phyloP scores from a whole-genome alignment of 1,140 invertebrate species.

The Subanguina moxae region DNA sequence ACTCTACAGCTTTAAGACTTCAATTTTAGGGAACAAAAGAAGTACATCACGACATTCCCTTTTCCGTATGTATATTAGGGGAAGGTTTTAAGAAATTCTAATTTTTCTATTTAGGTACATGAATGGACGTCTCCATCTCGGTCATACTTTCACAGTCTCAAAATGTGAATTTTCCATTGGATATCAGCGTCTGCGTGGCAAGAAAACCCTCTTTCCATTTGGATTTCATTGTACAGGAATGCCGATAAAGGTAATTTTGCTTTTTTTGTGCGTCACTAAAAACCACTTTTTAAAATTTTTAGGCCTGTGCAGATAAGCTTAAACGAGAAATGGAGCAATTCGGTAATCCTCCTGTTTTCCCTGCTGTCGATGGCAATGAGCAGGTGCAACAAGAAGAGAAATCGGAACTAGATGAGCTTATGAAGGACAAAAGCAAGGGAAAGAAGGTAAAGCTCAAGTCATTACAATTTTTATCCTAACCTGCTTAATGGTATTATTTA shows the following conservation, averaged over 20 bases:
- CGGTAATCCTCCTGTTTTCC: conserved; percentile 89
- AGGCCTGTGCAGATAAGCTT: conserved; percentile 92
- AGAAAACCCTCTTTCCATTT: conserved; percentile 89
- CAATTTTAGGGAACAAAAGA: background rate
- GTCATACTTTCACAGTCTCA: conserved; percentile 82
- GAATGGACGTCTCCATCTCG: conserved; percentile 95
- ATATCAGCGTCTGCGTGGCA: conserved; percentile 83
- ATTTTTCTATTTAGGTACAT: conserved; percentile 99
- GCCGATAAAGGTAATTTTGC: conserved; percentile 62
- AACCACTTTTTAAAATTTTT: background rate
- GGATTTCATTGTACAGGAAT: conserved; percentile 94
- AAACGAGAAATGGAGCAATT: conserved; percentile 84
- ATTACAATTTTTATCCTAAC: background rate
- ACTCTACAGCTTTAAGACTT: conserved; percentile 10
- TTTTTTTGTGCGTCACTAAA: background rate
- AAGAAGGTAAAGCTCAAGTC: conserved; percentile 79
- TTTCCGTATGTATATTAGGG: conserved; percentile 22
- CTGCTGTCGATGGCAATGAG: conserved; percentile 63
- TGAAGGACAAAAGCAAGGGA: conserved; percentile 89
- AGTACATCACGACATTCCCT: background rate
- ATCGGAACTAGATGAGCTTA: conserved; percentile 66
- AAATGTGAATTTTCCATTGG: conserved; percentile 76
- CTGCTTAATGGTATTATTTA: conserved; percentile 19
- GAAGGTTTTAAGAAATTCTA: conserved; percentile 68
- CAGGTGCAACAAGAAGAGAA: conserved; percentile 59